Evolutionary conservation across 1,140 invertebrate genomes (phyloP).

Genomic region (Elymnias hypermnestra): DNA sequence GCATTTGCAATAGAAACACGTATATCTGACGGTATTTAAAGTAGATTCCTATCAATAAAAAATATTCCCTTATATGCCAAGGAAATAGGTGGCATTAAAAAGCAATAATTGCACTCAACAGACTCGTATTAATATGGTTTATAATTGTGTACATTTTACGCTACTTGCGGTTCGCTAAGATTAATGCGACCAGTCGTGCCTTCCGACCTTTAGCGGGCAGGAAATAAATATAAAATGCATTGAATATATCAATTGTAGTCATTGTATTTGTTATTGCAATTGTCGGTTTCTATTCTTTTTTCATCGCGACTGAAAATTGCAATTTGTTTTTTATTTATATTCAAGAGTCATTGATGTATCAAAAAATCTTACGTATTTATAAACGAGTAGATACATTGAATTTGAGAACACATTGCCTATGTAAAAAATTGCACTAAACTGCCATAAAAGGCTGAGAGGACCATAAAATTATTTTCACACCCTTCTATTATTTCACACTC

Average conservation of each 20-base stretch:
- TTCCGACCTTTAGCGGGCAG: slow-evolving; percentile 21
- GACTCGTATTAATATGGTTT: slow-evolving; percentile 22
- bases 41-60: not conserved
- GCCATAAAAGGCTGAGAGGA: too few relatives aligned
- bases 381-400: too few relatives aligned
- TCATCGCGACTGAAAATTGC: not conserved
- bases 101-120: slow-evolving; percentile 15
- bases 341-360: not conserved
- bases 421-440: too few relatives aligned
- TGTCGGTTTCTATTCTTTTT: slow-evolving; percentile 10
- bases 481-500: too few relatives aligned
- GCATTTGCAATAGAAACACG: too few relatives aligned
- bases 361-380: too few relatives aligned
- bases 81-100: slow-evolving; percentile 8
- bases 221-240: slow-evolving; percentile 22
- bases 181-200: slow-evolving; percentile 19
- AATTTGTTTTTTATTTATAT: not conserved
- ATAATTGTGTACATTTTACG: slow-evolving; percentile 25
- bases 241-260: slow-evolving; percentile 16
- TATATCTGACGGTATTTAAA: too few relatives aligned
- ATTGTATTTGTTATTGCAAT: slow-evolving; percentile 19
- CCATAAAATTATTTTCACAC: too few relatives aligned
- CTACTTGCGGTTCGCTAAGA: slow-evolving; percentile 24
- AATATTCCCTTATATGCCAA: slow-evolving; percentile 5
- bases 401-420: too few relatives aligned